phyloP scores from a whole-genome alignment of 2,113 vertebrate species.

The Steatornis caripensis region DNA sequence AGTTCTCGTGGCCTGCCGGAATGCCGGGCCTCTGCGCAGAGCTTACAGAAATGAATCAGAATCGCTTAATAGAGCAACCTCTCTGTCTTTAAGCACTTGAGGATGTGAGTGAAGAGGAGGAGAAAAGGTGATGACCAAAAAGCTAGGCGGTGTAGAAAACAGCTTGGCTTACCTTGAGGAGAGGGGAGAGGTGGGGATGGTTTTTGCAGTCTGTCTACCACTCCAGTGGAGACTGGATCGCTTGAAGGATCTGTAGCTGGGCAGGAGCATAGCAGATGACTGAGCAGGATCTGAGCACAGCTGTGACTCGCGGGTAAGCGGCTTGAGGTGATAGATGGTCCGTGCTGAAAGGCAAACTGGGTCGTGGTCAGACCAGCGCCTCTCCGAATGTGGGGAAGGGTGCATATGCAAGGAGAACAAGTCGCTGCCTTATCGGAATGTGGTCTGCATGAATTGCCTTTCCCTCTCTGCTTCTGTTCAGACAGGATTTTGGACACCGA shows the following conservation, averaged over 20 bases:
- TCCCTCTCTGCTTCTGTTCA: constrained; percentile 37
- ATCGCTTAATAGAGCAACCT: neutral
- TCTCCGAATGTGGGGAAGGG: neutral
- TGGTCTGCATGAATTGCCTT: constrained; percentile 1
- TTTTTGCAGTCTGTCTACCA: neutral
- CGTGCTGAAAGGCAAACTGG: neutral
- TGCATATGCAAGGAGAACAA: neutral
- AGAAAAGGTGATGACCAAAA: neutral
- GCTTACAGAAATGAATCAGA: neutral
- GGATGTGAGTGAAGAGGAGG: neutral
- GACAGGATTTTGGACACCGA: constrained; percentile 6
- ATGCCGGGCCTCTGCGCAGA: neutral
- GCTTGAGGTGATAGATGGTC: neutral
- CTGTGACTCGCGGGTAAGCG: neutral
- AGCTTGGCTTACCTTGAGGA: neutral
- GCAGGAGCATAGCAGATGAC: neutral
- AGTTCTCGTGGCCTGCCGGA: neutral
- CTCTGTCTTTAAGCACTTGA: neutral
- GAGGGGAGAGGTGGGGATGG: neutral
- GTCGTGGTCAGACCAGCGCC: too few relatives aligned
- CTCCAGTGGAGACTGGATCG: neutral
- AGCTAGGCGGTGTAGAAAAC: neutral
- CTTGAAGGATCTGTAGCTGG: neutral
- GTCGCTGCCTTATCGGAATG: rapidly evolving
- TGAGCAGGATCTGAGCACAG: neutral